Evolutionary conservation across 2,113 vertebrate genomes (phyloP).

Genomic region (Grammomys dolichurus): DNA sequence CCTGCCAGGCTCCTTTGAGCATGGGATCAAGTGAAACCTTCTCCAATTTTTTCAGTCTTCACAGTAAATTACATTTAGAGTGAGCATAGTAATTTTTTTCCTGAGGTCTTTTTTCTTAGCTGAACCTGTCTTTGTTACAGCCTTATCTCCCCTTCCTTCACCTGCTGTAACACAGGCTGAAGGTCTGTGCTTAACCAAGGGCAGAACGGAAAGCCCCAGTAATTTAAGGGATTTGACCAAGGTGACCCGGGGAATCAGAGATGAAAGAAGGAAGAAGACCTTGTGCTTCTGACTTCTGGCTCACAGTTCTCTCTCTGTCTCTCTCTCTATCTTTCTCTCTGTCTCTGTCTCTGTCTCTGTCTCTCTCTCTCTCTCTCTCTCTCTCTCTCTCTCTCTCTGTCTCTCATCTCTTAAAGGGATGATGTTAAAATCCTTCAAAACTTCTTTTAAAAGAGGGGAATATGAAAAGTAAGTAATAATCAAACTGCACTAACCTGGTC

Average conservation of each 20-base stretch:
- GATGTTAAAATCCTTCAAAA: slow-evolving; percentile 23
- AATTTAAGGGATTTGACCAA: slow-evolving; percentile 16
- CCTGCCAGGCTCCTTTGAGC: not conserved
- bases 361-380: not conserved
- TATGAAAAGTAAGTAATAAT: not conserved
- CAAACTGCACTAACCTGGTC: not conserved
- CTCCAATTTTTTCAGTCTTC: not conserved
- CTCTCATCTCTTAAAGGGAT: not conserved
- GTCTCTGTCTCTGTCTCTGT: not conserved
- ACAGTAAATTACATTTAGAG: slow-evolving; percentile 58
- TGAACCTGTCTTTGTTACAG: not conserved
- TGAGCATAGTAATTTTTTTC: slow-evolving; percentile 18
- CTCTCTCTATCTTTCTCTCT: not conserved
- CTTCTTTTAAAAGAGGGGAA: not conserved
- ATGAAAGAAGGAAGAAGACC: not conserved
- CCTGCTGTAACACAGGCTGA: not conserved
- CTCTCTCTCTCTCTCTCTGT: not conserved
- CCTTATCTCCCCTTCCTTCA: slow-evolving; percentile 31
- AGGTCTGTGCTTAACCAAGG: not conserved
- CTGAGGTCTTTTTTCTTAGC: not conserved
- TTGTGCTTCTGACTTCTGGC: not conserved
- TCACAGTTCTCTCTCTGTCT: not conserved
- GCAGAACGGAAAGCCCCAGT: not conserved
- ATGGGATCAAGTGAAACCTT: not conserved
- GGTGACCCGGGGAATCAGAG: not conserved